Base-by-base conservation (phyloP, 2,113 vertebrate genomes). In the Poicephalus gulielmi region DNA sequence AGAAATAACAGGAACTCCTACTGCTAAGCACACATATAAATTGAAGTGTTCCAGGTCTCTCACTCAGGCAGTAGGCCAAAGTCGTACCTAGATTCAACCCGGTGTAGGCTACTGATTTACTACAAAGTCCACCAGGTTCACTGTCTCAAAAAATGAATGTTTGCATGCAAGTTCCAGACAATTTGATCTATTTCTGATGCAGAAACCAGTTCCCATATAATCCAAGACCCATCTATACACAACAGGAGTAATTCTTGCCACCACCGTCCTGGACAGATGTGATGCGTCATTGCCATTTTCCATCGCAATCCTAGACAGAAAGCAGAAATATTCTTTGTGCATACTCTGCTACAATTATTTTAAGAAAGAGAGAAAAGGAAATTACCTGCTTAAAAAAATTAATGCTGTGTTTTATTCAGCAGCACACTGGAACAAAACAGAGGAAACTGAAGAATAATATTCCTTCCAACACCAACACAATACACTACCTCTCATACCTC, bases 381-480 rank as follows among this genome's bases (percentile, higher is more conserved):
- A 96, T 95, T 93, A 88, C 90, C 82, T 94, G 86, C 77, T 94
- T 88, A 89, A 96, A 95, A 97, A 97, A 96, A 95, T 94, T 92
- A 97, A 95, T 87, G 75, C 66, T 49, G 27, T 35, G 8, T 24
- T 19, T 96, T 96, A 94, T 53, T 93, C 81, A 95, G 90, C 94
- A 95, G 44, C 8, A 33, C 18, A 53, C 18, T 66, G 71, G 67
- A 96, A 82, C 59, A 75, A 85, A 66, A 70, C 64, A 95, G 89
- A 96, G 81, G 88, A 98, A 98, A 97, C 25, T 68, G 79, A 91
- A 94, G 86, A 96, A 93, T 37, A 69, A 68, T 63, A 28, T 63
- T 91, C 43, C 33, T 93, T 92, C 89, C 81, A 94, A 81, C 4
- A 55, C 74, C 71, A 82, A 30, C 2, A 10, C 59, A 93, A 88